phyloP scores from a whole-genome alignment of 2,888 invertebrate species.

The Mesorhabditis belari region DNA sequence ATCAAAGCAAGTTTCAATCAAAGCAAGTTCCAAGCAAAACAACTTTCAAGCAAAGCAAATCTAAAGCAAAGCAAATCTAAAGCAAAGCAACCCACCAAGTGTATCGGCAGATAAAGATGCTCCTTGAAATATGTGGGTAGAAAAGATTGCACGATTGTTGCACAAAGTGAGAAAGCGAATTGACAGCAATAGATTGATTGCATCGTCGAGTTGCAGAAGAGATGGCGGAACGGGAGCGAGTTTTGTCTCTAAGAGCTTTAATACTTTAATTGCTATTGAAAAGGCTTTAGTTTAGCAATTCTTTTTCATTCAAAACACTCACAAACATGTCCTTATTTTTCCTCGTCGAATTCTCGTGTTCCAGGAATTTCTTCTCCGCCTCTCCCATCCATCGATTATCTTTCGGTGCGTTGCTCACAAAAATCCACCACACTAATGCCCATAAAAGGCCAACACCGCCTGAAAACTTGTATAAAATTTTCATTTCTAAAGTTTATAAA shows the following conservation, averaged over 20 bases:
- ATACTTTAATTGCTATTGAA: too few species aligned
- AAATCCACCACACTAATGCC: conserved; percentile 29
- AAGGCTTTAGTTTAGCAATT: too few species aligned
- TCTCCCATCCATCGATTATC: conserved; percentile 33
- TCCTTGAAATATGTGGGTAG: conserved; percentile 45
- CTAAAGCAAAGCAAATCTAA: too few species aligned
- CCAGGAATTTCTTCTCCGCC: conserved; percentile 24
- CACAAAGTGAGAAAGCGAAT: conserved; percentile 32
- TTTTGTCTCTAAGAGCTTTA: too few species aligned
- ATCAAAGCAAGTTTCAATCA: too few species aligned
- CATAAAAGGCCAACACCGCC: conserved; percentile 29
- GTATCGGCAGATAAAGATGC: conserved; percentile 30
- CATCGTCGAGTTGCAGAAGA: conserved; percentile 16
- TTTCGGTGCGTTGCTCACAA: conserved; percentile 31
- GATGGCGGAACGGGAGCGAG: conserved; percentile 13
- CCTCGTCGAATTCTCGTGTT: not conserved
- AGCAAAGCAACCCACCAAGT: conserved; percentile 20
- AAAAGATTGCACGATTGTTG: conserved; percentile 34
- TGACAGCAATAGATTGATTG: conserved; percentile 18
- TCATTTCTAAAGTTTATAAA: too few species aligned
- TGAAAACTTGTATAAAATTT: not conserved
- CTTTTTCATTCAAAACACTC: too few species aligned
- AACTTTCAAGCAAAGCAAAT: too few species aligned
- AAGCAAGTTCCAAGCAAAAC: too few species aligned
- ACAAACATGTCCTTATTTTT: not conserved